Evolutionary conservation across 1,140 invertebrate species (phyloP), one percentile per base, ranked within the genome.

Genomic region (Wasmannia auropunctata): DNA sequence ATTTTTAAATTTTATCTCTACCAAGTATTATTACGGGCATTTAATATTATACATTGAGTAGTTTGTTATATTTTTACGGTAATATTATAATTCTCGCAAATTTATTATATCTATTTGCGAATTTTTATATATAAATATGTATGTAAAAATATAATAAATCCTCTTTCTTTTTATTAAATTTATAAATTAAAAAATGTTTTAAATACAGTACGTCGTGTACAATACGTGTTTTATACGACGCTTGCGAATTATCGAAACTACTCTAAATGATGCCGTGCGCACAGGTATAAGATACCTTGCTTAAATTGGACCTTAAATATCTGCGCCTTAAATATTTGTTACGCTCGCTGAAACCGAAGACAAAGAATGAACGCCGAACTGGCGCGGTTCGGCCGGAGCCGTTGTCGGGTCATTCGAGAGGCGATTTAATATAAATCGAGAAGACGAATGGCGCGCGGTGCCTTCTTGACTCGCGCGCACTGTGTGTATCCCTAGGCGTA

Each of bases 341-440:
- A 60, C n/a, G 43, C 49, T 72, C 34, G 28, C 19, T 58, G 25
- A 74, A 74, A 46, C 1, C 51, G 43, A 69, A 43, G 58, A 51
- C 60, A 60, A 81, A 77, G 79, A 89, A 63, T 46, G 49, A 58
- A 72, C 63, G 19, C 74, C 51, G 56, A 88, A 75, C 60, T 72
- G 85, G 60, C 69, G 75, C 75, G 60, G 79, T 75, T 60, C 22
- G 65, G 54, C 31, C 60, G 31, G 22, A 62, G 65, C 69, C 72
- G 86, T 88, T 92, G 91, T 93, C 84, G 87, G 89, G 90, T 93
- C 87, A 90, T 92, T 93, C 87, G 86, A 89, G 81, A 87, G 80
- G 86, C 89, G 88, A 93, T 94, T 94, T 92, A 92, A 92, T 93
- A 93, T 94, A 94, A 94, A 95, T 95, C 92, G 93, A 93, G 91